Base-by-base conservation (phyloP, 2,888 invertebrate genomes). In the Noctua janthina region DNA sequence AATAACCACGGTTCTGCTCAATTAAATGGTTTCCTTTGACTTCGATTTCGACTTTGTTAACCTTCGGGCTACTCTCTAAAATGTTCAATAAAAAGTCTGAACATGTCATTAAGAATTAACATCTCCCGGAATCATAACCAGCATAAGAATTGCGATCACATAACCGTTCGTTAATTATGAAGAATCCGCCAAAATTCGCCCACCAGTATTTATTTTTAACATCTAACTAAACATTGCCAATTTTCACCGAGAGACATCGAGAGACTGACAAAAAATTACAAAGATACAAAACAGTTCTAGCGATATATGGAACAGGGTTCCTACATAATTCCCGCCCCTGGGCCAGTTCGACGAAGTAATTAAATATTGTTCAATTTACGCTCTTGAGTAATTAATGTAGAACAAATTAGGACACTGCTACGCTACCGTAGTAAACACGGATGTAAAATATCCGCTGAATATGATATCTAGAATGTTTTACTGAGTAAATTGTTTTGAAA, bases 341-440 rank as follows among this genome's bases (percentile, higher is more conserved):
- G 39, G 56, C 51, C 54, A 72, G 62, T 76, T 71, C 78, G 74
- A 68, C 82, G 81, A 82, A 76, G 80, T 89, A 84, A 89, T 89
- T 83, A 87, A 91, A 87, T 89, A 85, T 84, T 85, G 86, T 85
- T 87, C 78, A 83, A 88, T 87, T 87, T 83, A 84, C 84, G 84
- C 78, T 84, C 74, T 74, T 84, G 72, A 86, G 81, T 88, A 90
- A 92, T 91, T 91, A 87, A 90, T 84, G 86, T 89, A 81, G 84
- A 88, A 90, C 88, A 89, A 91, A 90, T 91, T 90, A 88, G 88
- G 84, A 82, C 90, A 79, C 83, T 78, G 86, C 90, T 88, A 90
- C 87, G 85, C 82, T 85, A 81, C 78, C 78, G 84, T 89, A 81
- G 83, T 85, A 78, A 71, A 84, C 87, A 88, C 77, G 71, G 85